Conservation (phyloP, 2,113 vertebrate species). For the Cyprinus carpio region DNA sequence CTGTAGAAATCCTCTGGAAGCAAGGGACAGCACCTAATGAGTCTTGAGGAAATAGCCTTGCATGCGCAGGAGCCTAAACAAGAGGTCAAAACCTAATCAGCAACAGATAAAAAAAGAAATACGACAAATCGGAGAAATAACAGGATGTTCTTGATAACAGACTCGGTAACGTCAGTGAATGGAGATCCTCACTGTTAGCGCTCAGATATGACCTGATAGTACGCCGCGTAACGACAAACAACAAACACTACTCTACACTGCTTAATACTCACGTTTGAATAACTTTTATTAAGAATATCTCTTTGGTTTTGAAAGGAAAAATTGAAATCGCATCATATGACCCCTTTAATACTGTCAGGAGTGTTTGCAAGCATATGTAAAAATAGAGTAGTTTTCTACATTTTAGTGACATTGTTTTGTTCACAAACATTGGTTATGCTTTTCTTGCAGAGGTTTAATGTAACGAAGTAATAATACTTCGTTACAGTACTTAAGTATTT, state of each 20-base stretch:
- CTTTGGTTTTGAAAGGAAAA: too few species aligned
- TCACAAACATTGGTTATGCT: not conserved
- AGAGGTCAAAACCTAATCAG: constrained; percentile 49
- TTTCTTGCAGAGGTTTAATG: too few species aligned
- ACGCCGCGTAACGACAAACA: too few species aligned
- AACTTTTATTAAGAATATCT: too few species aligned
- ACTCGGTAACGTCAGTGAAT: constrained; percentile 59
- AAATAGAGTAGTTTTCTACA: not conserved
- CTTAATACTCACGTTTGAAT: too few species aligned
- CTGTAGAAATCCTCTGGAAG: not conserved
- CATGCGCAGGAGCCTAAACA: constrained; percentile 58
- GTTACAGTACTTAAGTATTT: too few species aligned
- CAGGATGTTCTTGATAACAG: constrained; percentile 58
- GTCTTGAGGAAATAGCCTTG: constrained; percentile 61
- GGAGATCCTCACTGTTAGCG: constrained; percentile 40
- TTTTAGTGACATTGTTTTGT: not conserved
- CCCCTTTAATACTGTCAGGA: not conserved
- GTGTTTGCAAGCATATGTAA: not conserved
- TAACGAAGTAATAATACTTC: too few species aligned
- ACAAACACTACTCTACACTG: too few species aligned
- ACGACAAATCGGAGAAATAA: constrained; percentile 58
- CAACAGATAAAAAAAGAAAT: constrained; percentile 56
- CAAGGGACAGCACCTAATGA: constrained; percentile 16
- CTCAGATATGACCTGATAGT: constrained; percentile 51
- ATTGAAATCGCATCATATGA: too few species aligned